Base-by-base conservation (phyloP, 2,113 vertebrate species). In the Elephantulus edwardii region DNA sequence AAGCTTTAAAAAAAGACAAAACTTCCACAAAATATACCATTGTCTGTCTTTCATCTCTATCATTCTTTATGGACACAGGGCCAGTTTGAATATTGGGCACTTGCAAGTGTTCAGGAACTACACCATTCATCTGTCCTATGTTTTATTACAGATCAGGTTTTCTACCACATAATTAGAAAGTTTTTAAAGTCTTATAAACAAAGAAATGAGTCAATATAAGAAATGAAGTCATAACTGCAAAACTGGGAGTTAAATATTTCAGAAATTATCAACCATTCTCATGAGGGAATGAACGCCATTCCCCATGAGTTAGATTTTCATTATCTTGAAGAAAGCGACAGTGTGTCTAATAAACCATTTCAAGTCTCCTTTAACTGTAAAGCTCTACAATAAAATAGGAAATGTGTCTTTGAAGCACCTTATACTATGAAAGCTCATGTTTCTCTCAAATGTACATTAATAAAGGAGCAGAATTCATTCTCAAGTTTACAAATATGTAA, bases 391-490 rank as follows among this genome's bases (percentile, higher is more conserved):
- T 20, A 90, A 38, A 89, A 77, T 0, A 91, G 17, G 71, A 8
- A 50, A 58, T 54, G 71, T 44, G 13, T 62, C 19, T 82, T 85
- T 75, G 4, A 87, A 82, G 9, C 72, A 24, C 71, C 5, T 20
- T 33, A 68, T 16, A 40, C 8, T 56, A 50, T 9, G 71, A 66
- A 82, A 87, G 74, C 26, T 74, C 20, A 40, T 2, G 54, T 83
- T 91, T 87, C 40, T 50, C 82, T 75, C 87, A 78, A 86, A 60
- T n/a, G 44, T 33, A 74, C 33, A 78, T n/a, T 79, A 30, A 89
- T 66, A 26, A 60, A 89, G n/a, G n/a, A 72, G 52, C 22, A n/a
- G n/a, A n/a, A n/a, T n/a, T n/a, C n/a, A n/a, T n/a, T 9, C 10
- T 38, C 28, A 48, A 48, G 22, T 86, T 92, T 86, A 82, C 40